These are phyloP conservation scores for Stenodema calcarata DNA, from an alignment of 2,888 invertebrate genomes.

Conservation along the genomic window DNA sequence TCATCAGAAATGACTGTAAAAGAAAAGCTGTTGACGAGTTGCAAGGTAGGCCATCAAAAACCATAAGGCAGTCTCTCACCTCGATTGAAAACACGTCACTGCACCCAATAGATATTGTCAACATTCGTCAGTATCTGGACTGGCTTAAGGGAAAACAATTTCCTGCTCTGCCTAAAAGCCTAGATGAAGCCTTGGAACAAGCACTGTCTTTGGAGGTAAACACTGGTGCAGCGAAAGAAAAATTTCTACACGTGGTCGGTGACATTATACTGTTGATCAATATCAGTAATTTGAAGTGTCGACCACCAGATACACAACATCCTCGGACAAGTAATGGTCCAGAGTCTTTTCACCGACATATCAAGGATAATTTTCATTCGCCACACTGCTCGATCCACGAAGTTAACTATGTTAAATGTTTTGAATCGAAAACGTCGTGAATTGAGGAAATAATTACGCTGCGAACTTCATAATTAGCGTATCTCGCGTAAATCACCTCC, in stretches of 20 bases:
- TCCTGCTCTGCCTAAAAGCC: neutral
- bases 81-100: neutral
- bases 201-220: too few relatives aligned
- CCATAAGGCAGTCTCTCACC: neutral
- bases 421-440: too few relatives aligned
- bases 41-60: neutral
- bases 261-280: neutral
- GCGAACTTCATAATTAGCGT: too few relatives aligned
- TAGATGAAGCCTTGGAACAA: neutral
- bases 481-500: too few relatives aligned
- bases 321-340: too few relatives aligned
- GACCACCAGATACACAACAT: neutral
- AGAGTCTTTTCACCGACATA: too few relatives aligned
- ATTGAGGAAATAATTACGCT: too few relatives aligned
- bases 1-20: neutral
- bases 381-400: too few relatives aligned
- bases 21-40: slow-evolving; percentile 1
- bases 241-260: too few relatives aligned
- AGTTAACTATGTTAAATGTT: too few relatives aligned
- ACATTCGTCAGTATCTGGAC: neutral
- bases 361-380: too few relatives aligned
- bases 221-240: too few relatives aligned
- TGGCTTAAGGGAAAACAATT: neutral
- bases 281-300: neutral
- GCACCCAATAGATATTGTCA: neutral